Percentiles rank a stretch among this genome's conserved stretches.
phyloP scores from a whole-genome alignment of 2,888 invertebrate species.

The Drosophila kanekoi region DNA sequence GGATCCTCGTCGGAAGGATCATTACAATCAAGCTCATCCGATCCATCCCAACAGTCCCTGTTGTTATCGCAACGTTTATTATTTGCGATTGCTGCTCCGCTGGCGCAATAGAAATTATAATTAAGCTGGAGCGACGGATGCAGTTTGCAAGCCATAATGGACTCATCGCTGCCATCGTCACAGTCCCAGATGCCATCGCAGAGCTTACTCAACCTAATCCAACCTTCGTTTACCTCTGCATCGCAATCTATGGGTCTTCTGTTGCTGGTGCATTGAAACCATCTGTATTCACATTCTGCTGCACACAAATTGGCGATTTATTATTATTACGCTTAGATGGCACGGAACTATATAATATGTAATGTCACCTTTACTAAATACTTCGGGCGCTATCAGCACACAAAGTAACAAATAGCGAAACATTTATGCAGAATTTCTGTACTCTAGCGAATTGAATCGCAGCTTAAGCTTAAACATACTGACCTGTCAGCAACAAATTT shows the following conservation, averaged over 20 bases:
- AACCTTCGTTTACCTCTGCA: not conserved
- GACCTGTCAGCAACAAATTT: not conserved
- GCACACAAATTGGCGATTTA: not conserved
- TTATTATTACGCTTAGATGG: not conserved
- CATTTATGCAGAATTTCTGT: not conserved
- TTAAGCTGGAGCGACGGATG: not conserved
- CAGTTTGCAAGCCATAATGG: conserved; percentile 14
- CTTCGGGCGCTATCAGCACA: conserved; percentile 4
- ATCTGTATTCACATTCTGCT: not conserved
- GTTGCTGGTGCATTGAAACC: conserved; percentile 7
- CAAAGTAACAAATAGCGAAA: not conserved
- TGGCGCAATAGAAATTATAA: conserved; percentile 17
- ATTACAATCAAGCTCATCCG: conserved; percentile 13
- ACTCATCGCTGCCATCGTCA: conserved; percentile 32
- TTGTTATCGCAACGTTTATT: not conserved
- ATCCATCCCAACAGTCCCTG: conserved; percentile 16
- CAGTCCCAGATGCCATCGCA: conserved; percentile 24
- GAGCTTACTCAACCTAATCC: not conserved
- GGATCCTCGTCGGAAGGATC: rapidly evolving
- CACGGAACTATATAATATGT: not conserved
- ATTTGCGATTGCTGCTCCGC: not conserved
- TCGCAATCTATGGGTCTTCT: not conserved
- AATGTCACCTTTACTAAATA: not conserved
- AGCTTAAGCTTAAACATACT: not conserved
- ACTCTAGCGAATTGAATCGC: not conserved